Base-by-base conservation (phyloP, 35 echinoderm and acorn worm genomes). In the Lytechinus variegatus region DNA sequence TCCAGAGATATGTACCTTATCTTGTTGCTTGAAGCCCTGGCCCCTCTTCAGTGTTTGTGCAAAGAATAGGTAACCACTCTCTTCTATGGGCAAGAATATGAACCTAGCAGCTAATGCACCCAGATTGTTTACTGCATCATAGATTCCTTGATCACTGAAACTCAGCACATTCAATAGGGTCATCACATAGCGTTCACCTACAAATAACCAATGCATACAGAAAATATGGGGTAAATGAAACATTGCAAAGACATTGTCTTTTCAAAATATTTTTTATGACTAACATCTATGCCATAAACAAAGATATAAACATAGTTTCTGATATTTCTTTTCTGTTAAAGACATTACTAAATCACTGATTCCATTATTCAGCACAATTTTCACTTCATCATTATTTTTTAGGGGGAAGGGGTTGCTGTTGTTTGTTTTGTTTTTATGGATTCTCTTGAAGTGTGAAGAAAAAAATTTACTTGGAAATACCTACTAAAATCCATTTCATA, bases 151-250 rank as follows among this genome's bases (percentile, higher is more conserved):
- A 55, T 98, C 97, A 33, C 96, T 97, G 95, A 99, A 99, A 86
- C 96, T 99, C 16, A 97, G 92, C 14, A 98, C 96, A 94, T 97
- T 96, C 87, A 99, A 97, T n/a, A 99, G 88, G 3, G 98, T 99
- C 98, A 99, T 99, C 10, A 99, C 96, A 95, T 99, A 99, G 24
- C 97, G 54, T 94, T 99, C 98, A 94, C 98, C 98, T 99, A 79
- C 12, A 79, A 79, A 79, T 79, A 24, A 79, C n/a, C 66, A 79
- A 16, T 61, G 24, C 1, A 71, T 71, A 5, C 21, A 79, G 3
- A 79, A 79, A 79, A 4, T 79, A 79, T 24, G 21, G 6, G n/a
- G 66, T 9, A 10, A 58, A 9, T 24, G 4, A 16, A 24, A 7
- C 66, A n/a, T 24, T 58, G 8, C n/a, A n/a, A 19, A 24, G 21